These are phyloP conservation scores for Carterocephalus palaemon DNA, from an alignment of 2,888 invertebrate genomes.

Conservation along the genomic window DNA sequence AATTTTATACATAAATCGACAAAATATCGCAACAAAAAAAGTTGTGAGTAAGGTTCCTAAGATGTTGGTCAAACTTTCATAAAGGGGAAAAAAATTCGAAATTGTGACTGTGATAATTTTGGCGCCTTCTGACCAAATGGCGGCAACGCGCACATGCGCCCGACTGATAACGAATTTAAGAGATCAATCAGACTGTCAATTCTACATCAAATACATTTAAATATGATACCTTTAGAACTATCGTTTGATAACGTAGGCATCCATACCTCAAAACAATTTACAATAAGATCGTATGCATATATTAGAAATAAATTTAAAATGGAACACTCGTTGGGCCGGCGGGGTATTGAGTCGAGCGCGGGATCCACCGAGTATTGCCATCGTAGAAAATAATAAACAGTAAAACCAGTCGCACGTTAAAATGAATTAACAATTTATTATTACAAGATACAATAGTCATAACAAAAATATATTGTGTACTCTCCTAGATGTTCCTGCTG, in stretches of 20 bases:
- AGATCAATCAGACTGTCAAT: slow-evolving; percentile 78
- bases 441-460: slow-evolving; percentile 58
- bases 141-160: too few relatives aligned
- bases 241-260: slow-evolving; percentile 68
- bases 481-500: slow-evolving; percentile 43
- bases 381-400: slow-evolving; percentile 49
- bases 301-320: slow-evolving; percentile 43
- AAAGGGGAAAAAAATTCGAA: too few relatives aligned
- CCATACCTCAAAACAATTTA: slow-evolving; percentile 73
- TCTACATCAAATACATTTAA: slow-evolving; percentile 72
- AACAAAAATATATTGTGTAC: slow-evolving; percentile 72
- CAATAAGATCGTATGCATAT: slow-evolving; percentile 57
- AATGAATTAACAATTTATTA: slow-evolving; percentile 67
- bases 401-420: slow-evolving; percentile 63
- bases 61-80: too few relatives aligned
- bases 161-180: slow-evolving; percentile 56
- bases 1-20: too few relatives aligned
- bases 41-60: too few relatives aligned
- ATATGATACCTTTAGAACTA: slow-evolving; percentile 72
- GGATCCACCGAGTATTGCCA: slow-evolving; percentile 29
- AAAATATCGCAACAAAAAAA: too few relatives aligned
- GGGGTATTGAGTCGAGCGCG: slow-evolving; percentile 35
- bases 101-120: too few relatives aligned
- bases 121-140: too few relatives aligned
- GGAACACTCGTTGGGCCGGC: slow-evolving; percentile 39